Evolutionary conservation across 2,797 vertebrate genomes (phyloP).

Genomic region (Phoxinus dragarum): DNA sequence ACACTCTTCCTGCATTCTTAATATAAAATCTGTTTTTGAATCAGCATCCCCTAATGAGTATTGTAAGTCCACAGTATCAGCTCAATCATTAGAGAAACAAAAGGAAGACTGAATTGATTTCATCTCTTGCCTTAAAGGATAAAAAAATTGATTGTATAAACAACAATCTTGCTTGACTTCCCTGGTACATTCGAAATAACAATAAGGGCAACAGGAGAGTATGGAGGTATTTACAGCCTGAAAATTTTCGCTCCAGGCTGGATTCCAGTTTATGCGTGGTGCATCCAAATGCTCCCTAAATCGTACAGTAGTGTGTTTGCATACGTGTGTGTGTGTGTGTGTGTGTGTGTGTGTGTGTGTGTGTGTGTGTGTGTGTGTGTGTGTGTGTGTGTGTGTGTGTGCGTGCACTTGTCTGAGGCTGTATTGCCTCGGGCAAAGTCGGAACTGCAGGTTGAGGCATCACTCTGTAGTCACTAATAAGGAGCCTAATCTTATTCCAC

Average conservation of each 20-base stretch:
- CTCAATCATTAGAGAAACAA: conserved; percentile 52
- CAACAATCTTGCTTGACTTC: conserved; percentile 42
- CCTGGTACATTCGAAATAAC: conserved; percentile 29
- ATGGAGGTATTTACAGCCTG: conserved; percentile 37
- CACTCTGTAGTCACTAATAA: conserved; percentile 63
- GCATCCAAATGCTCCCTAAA: conserved; percentile 49
- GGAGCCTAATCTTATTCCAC: conserved; percentile 64
- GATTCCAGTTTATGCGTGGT: conserved; percentile 27
- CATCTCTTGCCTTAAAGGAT: conserved; percentile 50
- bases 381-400: conserved; percentile 3
- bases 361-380: conserved; percentile 20
- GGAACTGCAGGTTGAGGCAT: conserved; percentile 59
- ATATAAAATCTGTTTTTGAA: conserved; percentile 20
- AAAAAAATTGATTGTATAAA: conserved; percentile 49
- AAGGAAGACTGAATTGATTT: conserved; percentile 39
- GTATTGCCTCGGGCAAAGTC: conserved; percentile 59
- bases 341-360: conserved; percentile 25
- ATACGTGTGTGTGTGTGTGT: conserved; percentile 27
- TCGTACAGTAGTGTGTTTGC: conserved; percentile 37
- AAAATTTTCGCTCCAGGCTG: conserved; percentile 49
- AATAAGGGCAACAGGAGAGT: conserved; percentile 24
- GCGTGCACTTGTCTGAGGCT: conserved; percentile 30
- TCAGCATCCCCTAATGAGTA: conserved; percentile 45
- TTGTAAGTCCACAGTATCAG: conserved; percentile 21
- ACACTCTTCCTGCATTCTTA: background rate